Evolutionary conservation across 2,888 invertebrate genomes (phyloP).

Genomic region (Gasteruption jaculator): DNA sequence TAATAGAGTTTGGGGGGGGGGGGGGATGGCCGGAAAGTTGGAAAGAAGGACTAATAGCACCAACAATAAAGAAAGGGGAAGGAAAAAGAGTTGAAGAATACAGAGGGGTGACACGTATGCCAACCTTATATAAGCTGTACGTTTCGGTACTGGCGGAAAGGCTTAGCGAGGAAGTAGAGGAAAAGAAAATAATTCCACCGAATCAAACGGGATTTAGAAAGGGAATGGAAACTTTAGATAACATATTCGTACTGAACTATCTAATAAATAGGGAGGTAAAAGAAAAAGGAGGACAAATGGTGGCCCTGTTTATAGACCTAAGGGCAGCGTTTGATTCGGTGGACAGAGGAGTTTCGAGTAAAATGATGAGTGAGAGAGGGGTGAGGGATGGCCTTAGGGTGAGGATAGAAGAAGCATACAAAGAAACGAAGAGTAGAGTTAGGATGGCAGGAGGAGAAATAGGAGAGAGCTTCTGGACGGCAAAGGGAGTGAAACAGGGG

Average conservation of each 20-base stretch:
- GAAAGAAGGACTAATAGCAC: slow-evolving; percentile 12
- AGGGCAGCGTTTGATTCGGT: slow-evolving; percentile 19
- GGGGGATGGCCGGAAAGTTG: slow-evolving; percentile 10
- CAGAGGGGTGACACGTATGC: no score
- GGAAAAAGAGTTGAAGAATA: no score
- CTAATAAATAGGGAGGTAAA: background rate
- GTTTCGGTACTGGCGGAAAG: slow-evolving; percentile 8
- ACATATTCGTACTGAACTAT: slow-evolving; percentile 5
- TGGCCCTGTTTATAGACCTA: slow-evolving; percentile 15
- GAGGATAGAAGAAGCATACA: slow-evolving; percentile 10
- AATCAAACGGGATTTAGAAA: slow-evolving; percentile 17
- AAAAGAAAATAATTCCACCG: slow-evolving; percentile 4
- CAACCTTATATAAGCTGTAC: slow-evolving; percentile 14
- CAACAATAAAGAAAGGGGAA: no score
- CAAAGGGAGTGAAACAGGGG: slow-evolving; percentile 23
- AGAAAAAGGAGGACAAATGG: background rate
- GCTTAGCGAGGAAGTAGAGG: slow-evolving; percentile 8
- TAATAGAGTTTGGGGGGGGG: no score
- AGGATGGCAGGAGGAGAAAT: slow-evolving; percentile 11
- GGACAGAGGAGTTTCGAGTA: slow-evolving; percentile 12
- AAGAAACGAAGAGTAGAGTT: slow-evolving; percentile 12
- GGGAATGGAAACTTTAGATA: no score
- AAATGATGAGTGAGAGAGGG: slow-evolving; percentile 10
- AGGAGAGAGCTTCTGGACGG: slow-evolving; percentile 18
- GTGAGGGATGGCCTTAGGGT: no score